Base-by-base conservation (phyloP, 2,888 invertebrate genomes). In the Ichneumon xanthorius region DNA sequence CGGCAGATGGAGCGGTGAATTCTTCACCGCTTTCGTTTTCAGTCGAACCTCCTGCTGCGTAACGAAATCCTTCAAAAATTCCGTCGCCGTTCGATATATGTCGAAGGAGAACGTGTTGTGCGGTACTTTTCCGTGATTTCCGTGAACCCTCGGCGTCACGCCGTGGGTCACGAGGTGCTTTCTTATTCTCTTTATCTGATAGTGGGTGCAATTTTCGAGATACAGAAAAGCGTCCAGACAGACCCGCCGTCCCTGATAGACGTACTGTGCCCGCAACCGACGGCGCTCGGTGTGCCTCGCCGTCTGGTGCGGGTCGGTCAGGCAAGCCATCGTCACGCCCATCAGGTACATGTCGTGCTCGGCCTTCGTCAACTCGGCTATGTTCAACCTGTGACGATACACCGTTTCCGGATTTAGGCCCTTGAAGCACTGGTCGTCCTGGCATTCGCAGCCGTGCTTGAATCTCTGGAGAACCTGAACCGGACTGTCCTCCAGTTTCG, bases 291-390 rank as follows among this genome's bases (percentile, higher is more conserved):
- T 97, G 88, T 96, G 96, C 30, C 97, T 94, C 0, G 96, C 96
- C 84, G 96, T 96, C 80, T 96, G 96, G 22, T 96, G 96, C 1
- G 95, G 94, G 93, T 97, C 97, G 0, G 97, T 96, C 87, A 97
- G 94, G 89, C 97, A 97, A 0, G 97, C 97, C 97, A 97, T 97
- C 2, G 97, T 97, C 45, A 97, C 96, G n/a, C 97, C 97, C 97
- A 97, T 97, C 89, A 97, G 94, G 92, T 97, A 97, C 97, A 97
- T 97, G 93, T 97, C 97, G 93, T 97, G 97, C 93, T 97, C 97
- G 80, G 96, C 96, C 94, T 97, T 97, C 0, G 97, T 97, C 83
- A 97, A 92, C 93, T 97, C 97, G 0, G 97, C 97, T 85, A 97
- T 97, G 90, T 97, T 97, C 53, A 97, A 94, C 88, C 97, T 95